Percentiles rank a stretch among this genome's conserved stretches.
These are phyloP conservation scores for Anarhynchus alexandrinus DNA, from an alignment of 2,113 vertebrate species.

Conservation along the genomic window DNA sequence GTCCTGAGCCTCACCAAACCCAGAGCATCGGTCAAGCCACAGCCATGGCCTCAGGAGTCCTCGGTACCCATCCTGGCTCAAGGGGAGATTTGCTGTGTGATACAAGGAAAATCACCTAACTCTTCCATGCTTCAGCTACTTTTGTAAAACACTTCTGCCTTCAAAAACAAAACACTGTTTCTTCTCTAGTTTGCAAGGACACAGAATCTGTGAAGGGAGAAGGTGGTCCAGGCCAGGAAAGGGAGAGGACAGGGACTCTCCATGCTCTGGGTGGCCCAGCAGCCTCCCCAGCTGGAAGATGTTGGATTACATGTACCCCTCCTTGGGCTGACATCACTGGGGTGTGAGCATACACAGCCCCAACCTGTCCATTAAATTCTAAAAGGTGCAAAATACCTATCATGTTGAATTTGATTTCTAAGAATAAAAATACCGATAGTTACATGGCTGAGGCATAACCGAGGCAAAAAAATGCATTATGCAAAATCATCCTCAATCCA, in stretches of 20 bases:
- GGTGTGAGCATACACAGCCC: rapidly evolving
- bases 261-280: neutral
- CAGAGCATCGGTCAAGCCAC: neutral
- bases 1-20: neutral
- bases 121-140: rapidly evolving
- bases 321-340: rapidly evolving
- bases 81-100: neutral
- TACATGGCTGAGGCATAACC: neutral
- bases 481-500: neutral
- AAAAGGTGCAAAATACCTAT: neutral
- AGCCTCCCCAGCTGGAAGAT: neutral
- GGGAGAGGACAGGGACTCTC: no score
- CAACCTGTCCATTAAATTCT: neutral
- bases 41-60: neutral
- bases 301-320: rapidly evolving
- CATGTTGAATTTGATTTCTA: neutral
- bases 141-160: neutral
- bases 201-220: neutral
- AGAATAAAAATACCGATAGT: neutral
- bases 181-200: neutral
- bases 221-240: rapidly evolving
- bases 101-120: neutral
- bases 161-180: neutral
- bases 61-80: neutral
- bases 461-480: neutral